Evolutionary conservation across 2,113 vertebrate species (phyloP).

Genomic region (Tyto alba): DNA sequence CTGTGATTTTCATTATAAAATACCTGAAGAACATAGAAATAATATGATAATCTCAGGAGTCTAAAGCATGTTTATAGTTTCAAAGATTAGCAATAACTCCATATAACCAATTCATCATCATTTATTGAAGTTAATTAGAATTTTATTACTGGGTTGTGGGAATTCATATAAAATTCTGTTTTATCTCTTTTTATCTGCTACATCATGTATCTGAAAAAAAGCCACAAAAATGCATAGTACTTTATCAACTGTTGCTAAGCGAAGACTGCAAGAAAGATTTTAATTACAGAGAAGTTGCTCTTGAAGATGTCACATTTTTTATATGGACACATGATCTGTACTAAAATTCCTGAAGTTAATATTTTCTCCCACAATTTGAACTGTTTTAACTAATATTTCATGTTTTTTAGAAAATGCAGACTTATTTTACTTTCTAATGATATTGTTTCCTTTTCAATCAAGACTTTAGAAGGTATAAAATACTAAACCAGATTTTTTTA

Average conservation of each 20-base stretch:
- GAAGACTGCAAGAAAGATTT: neutral
- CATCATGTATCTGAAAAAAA: neutral
- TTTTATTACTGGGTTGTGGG: neutral
- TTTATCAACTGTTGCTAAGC: neutral
- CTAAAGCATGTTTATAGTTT: neutral
- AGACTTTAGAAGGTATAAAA: neutral
- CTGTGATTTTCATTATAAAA: neutral
- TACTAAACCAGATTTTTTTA: neutral
- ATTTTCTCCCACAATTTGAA: neutral
- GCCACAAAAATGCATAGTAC: neutral
- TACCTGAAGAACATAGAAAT: neutral
- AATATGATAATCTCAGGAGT: neutral
- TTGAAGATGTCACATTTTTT: neutral
- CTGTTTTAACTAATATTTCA: neutral
- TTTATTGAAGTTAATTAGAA: neutral
- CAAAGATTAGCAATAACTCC: neutral
- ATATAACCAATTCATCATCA: neutral
- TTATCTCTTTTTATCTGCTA: neutral
- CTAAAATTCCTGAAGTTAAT: neutral
- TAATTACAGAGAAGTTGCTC: neutral
- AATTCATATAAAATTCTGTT: neutral
- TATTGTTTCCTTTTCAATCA: neutral
- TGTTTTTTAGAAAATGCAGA: neutral
- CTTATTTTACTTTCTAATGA: neutral
- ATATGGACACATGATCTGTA: neutral